Percentiles rank a stretch among this genome's conserved stretches.
These are phyloP conservation scores for Carabus problematicus DNA, from an alignment of 2,888 invertebrate species.

Conservation along the genomic window DNA sequence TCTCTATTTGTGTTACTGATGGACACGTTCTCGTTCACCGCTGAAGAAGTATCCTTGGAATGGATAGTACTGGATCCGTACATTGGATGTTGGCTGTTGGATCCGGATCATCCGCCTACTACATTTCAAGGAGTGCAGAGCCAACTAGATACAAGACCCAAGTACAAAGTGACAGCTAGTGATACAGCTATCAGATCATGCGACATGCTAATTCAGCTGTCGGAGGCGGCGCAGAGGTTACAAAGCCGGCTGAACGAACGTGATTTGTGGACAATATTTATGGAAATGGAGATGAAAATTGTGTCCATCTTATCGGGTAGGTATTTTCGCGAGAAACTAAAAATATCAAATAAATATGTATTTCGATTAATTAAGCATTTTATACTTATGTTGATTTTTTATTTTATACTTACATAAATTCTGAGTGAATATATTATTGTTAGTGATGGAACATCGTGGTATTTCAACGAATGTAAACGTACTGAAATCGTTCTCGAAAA, in stretches of 20 bases:
- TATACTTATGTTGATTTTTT: no score
- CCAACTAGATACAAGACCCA: slow-evolving; percentile 51
- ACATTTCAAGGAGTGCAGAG: slow-evolving; percentile 57
- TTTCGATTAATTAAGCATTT: no score
- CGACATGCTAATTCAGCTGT: slow-evolving; percentile 55
- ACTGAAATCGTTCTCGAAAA: slow-evolving; percentile 57
- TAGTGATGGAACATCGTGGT: slow-evolving; percentile 61
- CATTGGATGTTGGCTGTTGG: slow-evolving; percentile 60
- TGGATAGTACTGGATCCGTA: slow-evolving; percentile 51
- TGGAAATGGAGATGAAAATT: slow-evolving; percentile 60
- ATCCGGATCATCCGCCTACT: slow-evolving; percentile 59
- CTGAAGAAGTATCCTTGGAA: slow-evolving; percentile 47
- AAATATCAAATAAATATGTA: slow-evolving; percentile 4
- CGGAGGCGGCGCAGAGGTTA: slow-evolving; percentile 49
- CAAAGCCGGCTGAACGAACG: slow-evolving; percentile 51
- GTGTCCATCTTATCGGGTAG: slow-evolving; percentile 60
- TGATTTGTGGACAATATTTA: slow-evolving; percentile 59
- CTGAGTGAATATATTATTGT: no score
- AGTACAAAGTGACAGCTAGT: slow-evolving; percentile 56
- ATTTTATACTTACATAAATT: no score
- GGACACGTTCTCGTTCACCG: slow-evolving; percentile 51
- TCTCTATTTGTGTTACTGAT: slow-evolving; percentile 56
- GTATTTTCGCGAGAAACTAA: slow-evolving; percentile 28
- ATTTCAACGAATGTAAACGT: slow-evolving; percentile 56
- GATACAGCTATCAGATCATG: slow-evolving; percentile 56